Base-by-base conservation (phyloP, 2,113 vertebrate species). In the Hymenochirus boettgeri region DNA sequence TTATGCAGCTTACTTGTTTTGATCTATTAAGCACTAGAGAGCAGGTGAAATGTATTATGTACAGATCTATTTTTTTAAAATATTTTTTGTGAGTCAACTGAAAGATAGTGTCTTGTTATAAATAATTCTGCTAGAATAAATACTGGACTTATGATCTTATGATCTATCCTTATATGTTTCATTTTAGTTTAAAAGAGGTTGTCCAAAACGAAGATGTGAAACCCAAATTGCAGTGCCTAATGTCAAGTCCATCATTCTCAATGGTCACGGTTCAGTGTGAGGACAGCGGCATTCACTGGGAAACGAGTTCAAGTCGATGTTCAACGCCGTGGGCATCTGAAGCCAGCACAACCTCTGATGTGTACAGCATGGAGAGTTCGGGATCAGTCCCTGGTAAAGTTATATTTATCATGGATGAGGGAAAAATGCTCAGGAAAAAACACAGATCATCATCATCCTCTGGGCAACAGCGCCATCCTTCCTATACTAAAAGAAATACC, bases 271-370 rank as follows among this genome's bases (percentile, higher is more conserved):
- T 95, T 61, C 94, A 96, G 78, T 91, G 88, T 24, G 94, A 97
- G 83, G 95, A 97, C 62, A 96, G 94, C 61, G 94, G 93, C 24
- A 94, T 98, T 62, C 91, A 90, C 9, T 98, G 95, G 95, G 96
- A 99, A 81, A 97, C 91, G 0, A 90, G 83, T 55, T 98, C 95
- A 0, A 98, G 93, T 66, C 89, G 92, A 53, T 93, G 90, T 71
- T 98, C 95, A 4, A 98, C 94, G 47, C 95, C 95, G 19, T 96
- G 93, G 93, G 86, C 92, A 7, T 99, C 93, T 1, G 96, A 93
- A 78, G 90, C 88, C 18, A 97, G 94, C 76, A 89, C 90, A 25
- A 86, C 85, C 23, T 96, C 95, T 21, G 94, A 95, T 55, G 81
- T 84, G 46, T 92, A 80, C 79, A 97, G 93, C 71, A 83, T 83